Base-by-base conservation (phyloP, 2,797 vertebrate genomes). In the Toxotes lorentzi region DNA sequence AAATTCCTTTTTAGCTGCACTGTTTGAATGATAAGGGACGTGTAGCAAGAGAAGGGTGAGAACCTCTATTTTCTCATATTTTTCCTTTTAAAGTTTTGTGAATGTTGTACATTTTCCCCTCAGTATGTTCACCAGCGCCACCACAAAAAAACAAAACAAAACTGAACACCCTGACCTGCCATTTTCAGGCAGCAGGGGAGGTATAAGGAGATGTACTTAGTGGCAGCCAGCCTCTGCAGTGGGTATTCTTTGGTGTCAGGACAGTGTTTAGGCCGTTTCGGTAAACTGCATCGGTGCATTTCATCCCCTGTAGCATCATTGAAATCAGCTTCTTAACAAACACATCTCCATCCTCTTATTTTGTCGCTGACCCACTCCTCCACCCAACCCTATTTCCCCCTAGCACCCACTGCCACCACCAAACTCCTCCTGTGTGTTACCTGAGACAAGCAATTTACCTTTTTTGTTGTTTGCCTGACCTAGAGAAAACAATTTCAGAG, bases 401-500 rank as follows among this genome's bases (percentile, higher is more conserved):
- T 3, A 40, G 7, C 62, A 43, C 67, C 64, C 73, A 45, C 81
- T 61, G 80, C 83, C 90, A 83, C 73, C 70, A 56, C 75, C 69
- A 78, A 78, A 79, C 88, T 81, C 86, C 86, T 84, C 76, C 80
- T 65, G 71, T 65, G 76, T 89, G 93, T 94, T 95, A 93, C 92
- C 93, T 78, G 87, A 95, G 95, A 96, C 95, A 95, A 95, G 95
- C 95, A 95, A 96, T 96, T 95, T 95, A 94, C 93, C 92, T 91
- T 94, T 94, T 93, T 91, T 93, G 91, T 95, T 95, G 95, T 95
- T 95, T 95, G 92, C 91, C 93, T 96, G 95, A 96, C 95, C 95
- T 90, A 95, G 94, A 95, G 94, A 96, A 96, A 96, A 96, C 94
- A 94, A 95, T 96, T 95, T 96, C 94, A 93, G 92, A 94, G 93